A percentile compares a stretch with the other conserved stretches of the same genome.
Evolutionary conservation across 2,888 invertebrate species (phyloP).

Genomic region (Automeris io): DNA sequence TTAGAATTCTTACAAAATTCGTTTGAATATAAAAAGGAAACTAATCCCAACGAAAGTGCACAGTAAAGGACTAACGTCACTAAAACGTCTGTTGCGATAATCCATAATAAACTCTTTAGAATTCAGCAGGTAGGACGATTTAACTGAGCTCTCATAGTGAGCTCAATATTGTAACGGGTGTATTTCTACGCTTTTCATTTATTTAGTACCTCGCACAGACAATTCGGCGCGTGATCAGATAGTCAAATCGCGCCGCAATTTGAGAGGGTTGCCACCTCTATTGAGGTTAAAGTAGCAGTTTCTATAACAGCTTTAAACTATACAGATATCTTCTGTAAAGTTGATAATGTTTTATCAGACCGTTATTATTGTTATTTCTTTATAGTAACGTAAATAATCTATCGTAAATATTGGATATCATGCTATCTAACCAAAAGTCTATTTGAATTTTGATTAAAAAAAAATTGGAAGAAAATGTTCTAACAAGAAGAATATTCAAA

Average conservation of each 20-base stretch:
- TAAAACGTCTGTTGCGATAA: not conserved
- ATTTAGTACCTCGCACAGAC: conserved; percentile 1
- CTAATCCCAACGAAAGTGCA: not conserved
- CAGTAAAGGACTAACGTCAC: not conserved
- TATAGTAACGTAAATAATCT: no score
- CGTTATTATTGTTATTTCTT: no score
- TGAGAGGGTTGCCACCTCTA: not conserved
- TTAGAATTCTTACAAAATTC: no score
- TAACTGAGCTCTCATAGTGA: not conserved
- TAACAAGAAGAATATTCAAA: no score
- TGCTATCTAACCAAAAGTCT: no score
- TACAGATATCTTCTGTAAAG: no score
- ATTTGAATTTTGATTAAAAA: no score
- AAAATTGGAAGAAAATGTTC: no score
- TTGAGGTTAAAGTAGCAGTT: not conserved
- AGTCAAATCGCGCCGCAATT: conserved; percentile 2
- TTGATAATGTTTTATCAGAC: no score
- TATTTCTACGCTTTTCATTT: not conserved
- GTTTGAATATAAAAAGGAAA: no score
- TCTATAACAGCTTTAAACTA: not conserved
- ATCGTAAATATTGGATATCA: no score
- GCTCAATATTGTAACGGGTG: not conserved
- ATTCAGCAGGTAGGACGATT: not conserved
- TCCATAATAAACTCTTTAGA: not conserved
- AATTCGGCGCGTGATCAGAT: conserved; percentile 5